Evolutionary conservation across 1,140 invertebrate genomes (phyloP).

Genomic region (Cephus cinctus): DNA sequence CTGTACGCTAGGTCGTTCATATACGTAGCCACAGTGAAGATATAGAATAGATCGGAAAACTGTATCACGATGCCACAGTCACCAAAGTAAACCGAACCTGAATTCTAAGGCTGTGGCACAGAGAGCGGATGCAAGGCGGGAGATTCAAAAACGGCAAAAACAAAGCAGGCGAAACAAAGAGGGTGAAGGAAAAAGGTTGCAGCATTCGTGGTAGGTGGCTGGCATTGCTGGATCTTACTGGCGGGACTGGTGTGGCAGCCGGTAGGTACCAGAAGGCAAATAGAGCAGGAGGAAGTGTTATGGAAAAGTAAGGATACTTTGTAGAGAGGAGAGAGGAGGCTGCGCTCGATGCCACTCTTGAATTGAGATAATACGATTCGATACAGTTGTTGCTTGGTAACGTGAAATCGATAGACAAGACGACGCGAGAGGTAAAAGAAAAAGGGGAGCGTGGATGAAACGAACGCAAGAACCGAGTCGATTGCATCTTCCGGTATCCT

Average conservation of each 20-base stretch:
- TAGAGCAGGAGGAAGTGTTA: constrained; percentile 16
- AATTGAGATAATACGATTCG: constrained; percentile 23
- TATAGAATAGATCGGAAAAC: too few species aligned
- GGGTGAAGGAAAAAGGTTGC: neutral
- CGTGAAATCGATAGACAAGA: constrained; percentile 18
- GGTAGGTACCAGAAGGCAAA: constrained; percentile 14
- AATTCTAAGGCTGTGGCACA: too few species aligned
- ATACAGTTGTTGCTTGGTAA: constrained; percentile 11
- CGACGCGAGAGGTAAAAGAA: neutral
- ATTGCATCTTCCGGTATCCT: too few species aligned
- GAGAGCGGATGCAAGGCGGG: too few species aligned
- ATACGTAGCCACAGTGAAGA: too few species aligned
- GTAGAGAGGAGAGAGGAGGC: too few species aligned
- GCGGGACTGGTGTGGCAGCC: neutral
- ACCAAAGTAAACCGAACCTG: too few species aligned
- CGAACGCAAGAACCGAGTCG: too few species aligned
- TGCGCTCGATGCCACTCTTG: constrained; percentile 15
- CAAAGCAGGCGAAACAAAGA: constrained; percentile 6
- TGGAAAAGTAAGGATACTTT: constrained; percentile 16
- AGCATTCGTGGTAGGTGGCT: constrained; percentile 13
- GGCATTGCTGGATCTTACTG: neutral
- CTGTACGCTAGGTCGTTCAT: too few species aligned
- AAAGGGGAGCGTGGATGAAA: too few species aligned
- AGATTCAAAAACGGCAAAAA: too few species aligned
- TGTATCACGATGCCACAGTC: too few species aligned